Percentiles rank a stretch among this genome's conserved stretches.
Conservation (phyloP, 2,113 vertebrate species). For the Triplophysa siluroides region DNA sequence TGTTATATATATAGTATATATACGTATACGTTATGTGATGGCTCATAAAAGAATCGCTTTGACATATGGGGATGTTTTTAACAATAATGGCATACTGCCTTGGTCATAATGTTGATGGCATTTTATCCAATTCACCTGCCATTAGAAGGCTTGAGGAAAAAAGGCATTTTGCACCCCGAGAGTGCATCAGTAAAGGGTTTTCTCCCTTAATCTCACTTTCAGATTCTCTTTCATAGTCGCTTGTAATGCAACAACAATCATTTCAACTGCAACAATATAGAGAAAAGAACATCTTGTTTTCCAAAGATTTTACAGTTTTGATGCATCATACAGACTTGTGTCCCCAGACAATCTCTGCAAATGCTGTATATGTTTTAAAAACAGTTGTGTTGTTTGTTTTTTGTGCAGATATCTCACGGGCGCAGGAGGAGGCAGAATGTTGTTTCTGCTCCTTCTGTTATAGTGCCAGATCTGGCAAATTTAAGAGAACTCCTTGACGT, state of each 20-base stretch:
- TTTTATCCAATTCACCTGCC: no score
- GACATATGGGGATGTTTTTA: no score
- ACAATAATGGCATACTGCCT: no score
- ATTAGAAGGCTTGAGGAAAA: no score
- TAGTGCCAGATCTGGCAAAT: conserved; percentile 26
- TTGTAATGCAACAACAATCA: conserved; percentile 2
- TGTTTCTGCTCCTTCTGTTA: conserved; percentile 14
- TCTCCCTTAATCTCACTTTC: background rate
- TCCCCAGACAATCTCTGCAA: conserved; percentile 7
- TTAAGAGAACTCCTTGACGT: conserved; percentile 1
- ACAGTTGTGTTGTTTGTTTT: conserved; percentile 7
- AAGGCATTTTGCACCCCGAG: no score
- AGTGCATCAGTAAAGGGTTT: conserved; percentile 1
- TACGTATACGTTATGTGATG: no score
- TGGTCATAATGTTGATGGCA: no score
- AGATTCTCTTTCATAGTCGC: background rate
- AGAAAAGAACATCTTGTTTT: conserved; percentile 17
- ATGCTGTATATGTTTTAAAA: background rate
- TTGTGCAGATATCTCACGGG: conserved; percentile 7
- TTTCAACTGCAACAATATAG: background rate
- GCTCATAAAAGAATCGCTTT: no score
- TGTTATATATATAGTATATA: no score
- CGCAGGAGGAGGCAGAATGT: background rate
- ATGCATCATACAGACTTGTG: background rate
- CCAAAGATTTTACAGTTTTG: conserved; percentile 17